Conservation (phyloP, 2,888 invertebrate species). For the Cheilosia vulpina region DNA sequence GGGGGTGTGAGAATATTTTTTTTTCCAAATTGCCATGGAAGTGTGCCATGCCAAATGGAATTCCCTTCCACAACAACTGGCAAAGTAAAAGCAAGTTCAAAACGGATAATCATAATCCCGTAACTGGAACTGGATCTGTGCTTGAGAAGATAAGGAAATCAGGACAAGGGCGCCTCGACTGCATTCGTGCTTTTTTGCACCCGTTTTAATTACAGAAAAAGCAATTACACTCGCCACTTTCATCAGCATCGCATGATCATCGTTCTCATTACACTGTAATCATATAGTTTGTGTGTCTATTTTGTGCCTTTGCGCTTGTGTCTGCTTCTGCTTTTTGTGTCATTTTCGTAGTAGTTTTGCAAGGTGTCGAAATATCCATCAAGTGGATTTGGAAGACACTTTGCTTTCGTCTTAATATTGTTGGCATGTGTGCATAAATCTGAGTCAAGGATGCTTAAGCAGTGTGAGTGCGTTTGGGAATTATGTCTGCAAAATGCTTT, state of each 20-base stretch:
- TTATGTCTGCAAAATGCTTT: constrained; percentile 33
- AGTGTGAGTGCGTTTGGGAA: constrained; percentile 18
- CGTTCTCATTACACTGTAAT: constrained; percentile 60
- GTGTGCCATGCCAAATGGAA: constrained; percentile 47
- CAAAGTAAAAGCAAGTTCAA: constrained; percentile 22
- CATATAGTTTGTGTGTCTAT: constrained; percentile 34
- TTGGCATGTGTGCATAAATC: constrained; percentile 56
- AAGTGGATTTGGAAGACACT: constrained; percentile 51
- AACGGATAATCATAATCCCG: constrained; percentile 56
- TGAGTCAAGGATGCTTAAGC: constrained; percentile 44
- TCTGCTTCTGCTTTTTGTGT: constrained; percentile 27
- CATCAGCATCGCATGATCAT: constrained; percentile 61
- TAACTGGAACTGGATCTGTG: constrained; percentile 69
- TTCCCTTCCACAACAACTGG: constrained; percentile 38
- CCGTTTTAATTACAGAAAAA: constrained; percentile 71
- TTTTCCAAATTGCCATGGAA: constrained; percentile 36
- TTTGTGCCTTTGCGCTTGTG: constrained; percentile 23
- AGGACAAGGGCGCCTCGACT: constrained; percentile 58
- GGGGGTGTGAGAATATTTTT: constrained; percentile 37
- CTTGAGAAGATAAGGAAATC: constrained; percentile 62
- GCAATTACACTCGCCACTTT: constrained; percentile 74
- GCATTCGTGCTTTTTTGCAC: constrained; percentile 13
- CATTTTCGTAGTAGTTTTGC: constrained; percentile 46
- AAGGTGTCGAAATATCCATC: constrained; percentile 57
- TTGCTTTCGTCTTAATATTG: constrained; percentile 67